These are phyloP conservation scores for Oscarella lobularis DNA, from an alignment of 37 sponge, comb jelly and placozoan genomes.

Conservation along the genomic window DNA sequence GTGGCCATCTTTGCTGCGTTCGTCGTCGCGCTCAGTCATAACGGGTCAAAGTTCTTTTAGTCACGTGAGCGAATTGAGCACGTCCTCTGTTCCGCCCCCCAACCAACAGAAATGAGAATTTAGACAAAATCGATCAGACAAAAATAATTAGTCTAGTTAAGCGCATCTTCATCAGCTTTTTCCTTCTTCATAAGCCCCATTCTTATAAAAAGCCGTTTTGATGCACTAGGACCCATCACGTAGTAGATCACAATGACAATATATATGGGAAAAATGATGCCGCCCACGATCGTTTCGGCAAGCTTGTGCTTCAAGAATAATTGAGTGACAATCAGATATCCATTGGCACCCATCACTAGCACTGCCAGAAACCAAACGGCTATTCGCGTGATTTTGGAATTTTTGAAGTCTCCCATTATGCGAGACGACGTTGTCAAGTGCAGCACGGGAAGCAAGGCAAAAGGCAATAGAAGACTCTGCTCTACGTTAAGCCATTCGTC, in stretches of 20 bases:
- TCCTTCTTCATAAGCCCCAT: too few species aligned
- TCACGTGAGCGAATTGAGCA: too few species aligned
- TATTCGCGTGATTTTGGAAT: slow-evolving; percentile 10
- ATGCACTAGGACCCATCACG: background rate
- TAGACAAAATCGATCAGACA: too few species aligned
- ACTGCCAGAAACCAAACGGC: slow-evolving; percentile 33
- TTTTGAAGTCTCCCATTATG: slow-evolving; percentile 1
- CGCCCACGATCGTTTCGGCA: background rate
- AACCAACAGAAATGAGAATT: too few species aligned
- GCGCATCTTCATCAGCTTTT: too few species aligned
- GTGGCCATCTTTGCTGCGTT: too few species aligned
- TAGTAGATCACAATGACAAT: background rate
- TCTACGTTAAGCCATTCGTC: slow-evolving; percentile 23
- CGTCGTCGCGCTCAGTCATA: too few species aligned
- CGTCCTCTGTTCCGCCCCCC: too few species aligned
- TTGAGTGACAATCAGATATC: slow-evolving; percentile 32
- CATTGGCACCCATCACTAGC: slow-evolving; percentile 28
- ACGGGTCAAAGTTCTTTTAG: too few species aligned
- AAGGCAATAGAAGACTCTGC: slow-evolving; percentile 20
- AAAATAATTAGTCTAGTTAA: too few species aligned
- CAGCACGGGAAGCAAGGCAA: slow-evolving; percentile 16
- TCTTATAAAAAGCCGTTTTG: too few species aligned
- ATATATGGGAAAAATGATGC: background rate
- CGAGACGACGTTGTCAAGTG: background rate
- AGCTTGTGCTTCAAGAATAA: slow-evolving; percentile 8